phyloP scores from a whole-genome alignment of 2,797 vertebrate genomes.

The Xenops minutus region DNA sequence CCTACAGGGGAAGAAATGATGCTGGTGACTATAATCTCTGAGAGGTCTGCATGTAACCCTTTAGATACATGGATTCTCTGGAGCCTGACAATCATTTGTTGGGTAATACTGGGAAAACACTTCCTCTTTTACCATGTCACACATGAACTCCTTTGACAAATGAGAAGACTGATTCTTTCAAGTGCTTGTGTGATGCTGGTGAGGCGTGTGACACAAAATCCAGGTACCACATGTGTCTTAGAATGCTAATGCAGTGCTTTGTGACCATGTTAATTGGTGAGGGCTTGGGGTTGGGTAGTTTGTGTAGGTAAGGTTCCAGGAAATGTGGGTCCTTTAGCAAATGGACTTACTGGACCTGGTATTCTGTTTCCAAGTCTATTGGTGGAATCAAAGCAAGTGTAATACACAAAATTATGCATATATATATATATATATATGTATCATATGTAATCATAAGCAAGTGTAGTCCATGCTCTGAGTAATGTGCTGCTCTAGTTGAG shows the following conservation, averaged over 20 bases:
- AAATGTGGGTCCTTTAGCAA: neutral
- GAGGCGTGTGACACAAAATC: too few relatives aligned
- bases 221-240: too few relatives aligned
- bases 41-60: neutral
- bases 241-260: too few relatives aligned
- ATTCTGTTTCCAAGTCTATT: neutral
- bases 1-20: neutral
- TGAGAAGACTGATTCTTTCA: neutral
- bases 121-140: rapidly evolving
- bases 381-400: neutral
- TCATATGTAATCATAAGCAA: neutral
- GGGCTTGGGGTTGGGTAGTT: neutral
- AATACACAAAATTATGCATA: neutral
- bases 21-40: neutral
- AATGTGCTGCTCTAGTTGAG: neutral
- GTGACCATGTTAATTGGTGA: too few relatives aligned
- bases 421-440: neutral
- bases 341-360: neutral
- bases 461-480: neutral
- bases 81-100: neutral
- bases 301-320: neutral
- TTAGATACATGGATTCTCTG: neutral
- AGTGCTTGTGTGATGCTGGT: neutral
- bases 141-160: neutral
- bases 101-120: neutral